Base-by-base conservation (phyloP, 2,113 vertebrate species). In the Notarius quadriscutis region DNA sequence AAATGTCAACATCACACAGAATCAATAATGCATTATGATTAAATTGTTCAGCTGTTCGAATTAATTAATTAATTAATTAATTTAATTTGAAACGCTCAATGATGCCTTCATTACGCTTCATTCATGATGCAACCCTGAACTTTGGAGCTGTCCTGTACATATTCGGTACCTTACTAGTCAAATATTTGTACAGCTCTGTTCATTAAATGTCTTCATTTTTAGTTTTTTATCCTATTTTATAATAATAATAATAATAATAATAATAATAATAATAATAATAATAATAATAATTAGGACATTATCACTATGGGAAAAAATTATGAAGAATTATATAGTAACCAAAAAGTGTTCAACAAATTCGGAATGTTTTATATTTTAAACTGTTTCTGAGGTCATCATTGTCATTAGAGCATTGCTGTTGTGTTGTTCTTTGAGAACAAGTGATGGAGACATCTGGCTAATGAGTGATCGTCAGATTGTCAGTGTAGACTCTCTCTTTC, bases 21-120 rank as follows among this genome's bases (percentile, higher is more conserved):
- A 75, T 74, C 71, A 75, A 75, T 60, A 74, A 77, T 50, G 51
- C 25, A 62, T 77, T 62, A 84, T 53, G 51, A 84, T 84, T 71
- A 71, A 84, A 30, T 50, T 48, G 22, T 71, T 69, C 62, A 22
- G 48, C n/a, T 53, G n/a, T 18, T 55, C 15, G n/a, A 50, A 14
- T 27, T 2, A 60, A 77, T 60, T 25, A 50, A 14, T 27, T 2
- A 60, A 77, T 60, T 25, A 74, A 67, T 53, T 51, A 15, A 69
- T 83, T 30, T 69, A 10, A 20, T 83, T 83, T 67, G 62, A 55
- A 27, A 17, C 17, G 8, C 5, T 2, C 4, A 10, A 25, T 22
- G 30, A 81, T 25, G 17, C 27, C 27, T 34, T 60, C 57, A 41
- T 60, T 41, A 81, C 10, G 22, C 15, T 22, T 41, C 18, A 4